Conservation (phyloP, 23 tunicate genomes). For the Ciona savignyi region DNA sequence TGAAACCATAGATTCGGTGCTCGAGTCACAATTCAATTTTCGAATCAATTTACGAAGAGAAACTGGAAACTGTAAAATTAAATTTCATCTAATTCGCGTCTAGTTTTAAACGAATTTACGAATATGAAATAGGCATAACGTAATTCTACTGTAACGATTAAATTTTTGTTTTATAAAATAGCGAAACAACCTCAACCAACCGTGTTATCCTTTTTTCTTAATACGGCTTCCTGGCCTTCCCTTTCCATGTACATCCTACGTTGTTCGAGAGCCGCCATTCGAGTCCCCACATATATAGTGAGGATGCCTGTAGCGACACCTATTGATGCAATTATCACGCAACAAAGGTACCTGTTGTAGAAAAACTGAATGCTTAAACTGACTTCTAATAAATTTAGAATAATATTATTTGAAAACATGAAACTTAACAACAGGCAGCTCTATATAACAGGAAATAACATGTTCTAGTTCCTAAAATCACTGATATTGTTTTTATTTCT, state of each 20-base stretch:
- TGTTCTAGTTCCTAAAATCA: too few species aligned
- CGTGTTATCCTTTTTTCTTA: slow-evolving; percentile 39
- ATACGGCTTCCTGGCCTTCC: slow-evolving; percentile 61
- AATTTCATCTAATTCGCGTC: too few species aligned
- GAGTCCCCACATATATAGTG: slow-evolving; percentile 61
- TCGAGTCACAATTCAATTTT: neutral
- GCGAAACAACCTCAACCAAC: slow-evolving; percentile 3
- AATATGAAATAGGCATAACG: too few species aligned
- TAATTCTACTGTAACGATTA: too few species aligned
- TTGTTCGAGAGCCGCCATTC: slow-evolving; percentile 76
- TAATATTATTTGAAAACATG: too few species aligned
- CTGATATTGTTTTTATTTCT: neutral
- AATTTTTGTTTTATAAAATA: neutral
- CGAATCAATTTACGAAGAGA: neutral
- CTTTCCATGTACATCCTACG: slow-evolving; percentile 70
- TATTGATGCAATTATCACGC: slow-evolving; percentile 59
- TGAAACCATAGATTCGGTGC: slow-evolving; percentile 1
- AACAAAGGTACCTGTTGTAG: slow-evolving; percentile 51
- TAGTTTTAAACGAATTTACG: neutral
- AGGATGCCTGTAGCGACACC: slow-evolving; percentile 45
- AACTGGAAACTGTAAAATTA: slow-evolving; percentile 6
- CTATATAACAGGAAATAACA: too few species aligned
- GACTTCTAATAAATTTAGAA: neutral
- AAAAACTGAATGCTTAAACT: neutral
- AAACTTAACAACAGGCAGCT: too few species aligned